These are phyloP conservation scores for Lottia scabra DNA, from an alignment of 2,888 invertebrate genomes.

Conservation along the genomic window DNA sequence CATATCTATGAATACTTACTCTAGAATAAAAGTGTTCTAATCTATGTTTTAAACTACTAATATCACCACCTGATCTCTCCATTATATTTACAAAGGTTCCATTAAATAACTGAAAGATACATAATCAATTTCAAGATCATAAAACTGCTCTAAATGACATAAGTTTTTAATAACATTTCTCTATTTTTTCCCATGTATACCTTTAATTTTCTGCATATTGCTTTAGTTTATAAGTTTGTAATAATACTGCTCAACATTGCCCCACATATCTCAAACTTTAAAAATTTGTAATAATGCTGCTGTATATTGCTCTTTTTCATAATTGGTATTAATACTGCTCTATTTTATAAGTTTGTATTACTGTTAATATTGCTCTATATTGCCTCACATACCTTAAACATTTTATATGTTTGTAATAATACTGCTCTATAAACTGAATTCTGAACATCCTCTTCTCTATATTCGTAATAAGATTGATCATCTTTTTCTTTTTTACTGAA, in stretches of 20 bases:
- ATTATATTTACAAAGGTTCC: constrained; percentile 81
- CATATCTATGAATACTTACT: constrained; percentile 45
- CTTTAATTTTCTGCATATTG: no score
- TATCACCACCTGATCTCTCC: constrained; percentile 66
- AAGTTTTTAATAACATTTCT: no score
- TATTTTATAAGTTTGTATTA: no score
- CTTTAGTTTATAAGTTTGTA: no score
- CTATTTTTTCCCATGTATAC: no score
- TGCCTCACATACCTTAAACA: constrained; percentile 75
- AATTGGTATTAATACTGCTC: no score
- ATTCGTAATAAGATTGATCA: constrained; percentile 79
- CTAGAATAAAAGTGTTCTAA: constrained; percentile 81
- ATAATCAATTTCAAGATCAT: no score
- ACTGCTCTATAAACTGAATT: constrained; percentile 80
- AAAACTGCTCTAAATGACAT: no score
- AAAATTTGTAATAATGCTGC: no score
- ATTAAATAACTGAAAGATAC: constrained; percentile 78
- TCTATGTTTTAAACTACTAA: constrained; percentile 76
- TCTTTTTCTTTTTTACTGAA: constrained; percentile 77
- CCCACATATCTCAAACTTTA: no score
- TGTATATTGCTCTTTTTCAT: no score
- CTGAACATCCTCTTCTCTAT: constrained; percentile 84
- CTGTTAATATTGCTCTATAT: not conserved
- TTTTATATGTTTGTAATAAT: constrained; percentile 82
- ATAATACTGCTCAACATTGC: no score